Evolutionary conservation across 1,140 invertebrate species (phyloP), one percentile per base, ranked within the genome.

Genomic region (Ephestia elutella): DNA sequence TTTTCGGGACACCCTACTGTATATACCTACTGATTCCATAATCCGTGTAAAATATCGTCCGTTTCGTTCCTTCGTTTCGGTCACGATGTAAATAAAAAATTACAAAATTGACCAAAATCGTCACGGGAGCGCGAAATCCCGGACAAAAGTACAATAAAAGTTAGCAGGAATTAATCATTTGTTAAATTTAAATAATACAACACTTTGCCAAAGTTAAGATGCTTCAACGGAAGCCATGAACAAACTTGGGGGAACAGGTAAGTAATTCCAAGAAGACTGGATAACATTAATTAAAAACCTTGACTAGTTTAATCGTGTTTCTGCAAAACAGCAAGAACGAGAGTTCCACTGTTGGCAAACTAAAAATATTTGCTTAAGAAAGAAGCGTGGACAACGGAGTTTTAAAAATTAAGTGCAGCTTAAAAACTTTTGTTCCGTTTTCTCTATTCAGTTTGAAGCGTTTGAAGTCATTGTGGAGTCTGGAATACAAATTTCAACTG

Each of bases 351-450:
- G n/a, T n/a, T n/a, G 38, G 7, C 2, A 44, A 15, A 44, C 38
- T 44, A 44, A 15, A 44, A 44, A 44, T 44, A 44, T 44, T 44
- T 44, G 38, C 38, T 44, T 44, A 44, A 44, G 38, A 44, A 44
- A 44, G 38, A 15, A 44, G 38, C 38, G 38, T 2, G 38, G 38
- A 44, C 38, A 44, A n/a, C 38, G 15, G 38, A 1, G 13, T 44
- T 44, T 11, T 44, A 44, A 44, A 17, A 44, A 44, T 44, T 44
- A 44, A 44, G 5, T 10, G 11, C 30, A 10, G 30, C 30, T 32
- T 8, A 32, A 32, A 32, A 32, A 10, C 11, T 32, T 32, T 32
- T 10, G 8, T 8, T 4, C 9, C 30, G 7, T 32, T 32, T 32
- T 32, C 30, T 32, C 30, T 32, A 25, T 7, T 25, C 21, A 7